A percentile compares a stretch with the other conserved stretches of the same genome.
Conservation (phyloP, 2,888 invertebrate species). For the Eledona agricola region DNA sequence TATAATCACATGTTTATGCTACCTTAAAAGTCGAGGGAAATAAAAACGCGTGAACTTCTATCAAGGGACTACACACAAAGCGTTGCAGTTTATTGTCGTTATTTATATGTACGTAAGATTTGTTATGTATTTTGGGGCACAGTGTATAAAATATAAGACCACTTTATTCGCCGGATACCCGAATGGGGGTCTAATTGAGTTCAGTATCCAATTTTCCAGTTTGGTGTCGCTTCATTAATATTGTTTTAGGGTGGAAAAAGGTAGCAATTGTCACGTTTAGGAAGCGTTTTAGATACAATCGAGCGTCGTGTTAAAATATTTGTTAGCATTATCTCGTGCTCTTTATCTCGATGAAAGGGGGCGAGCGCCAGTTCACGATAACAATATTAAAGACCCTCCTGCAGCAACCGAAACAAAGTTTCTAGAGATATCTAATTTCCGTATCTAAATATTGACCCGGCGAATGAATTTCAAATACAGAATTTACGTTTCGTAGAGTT, state of each 20-base stretch:
- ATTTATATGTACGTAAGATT: too few relatives aligned
- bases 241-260: slow-evolving; percentile 33
- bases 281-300: slow-evolving; percentile 38
- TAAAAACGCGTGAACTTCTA: too few relatives aligned
- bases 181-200: slow-evolving; percentile 33
- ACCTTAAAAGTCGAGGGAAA: too few relatives aligned
- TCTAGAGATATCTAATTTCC: slow-evolving; percentile 41
- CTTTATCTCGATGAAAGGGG: slow-evolving; percentile 47
- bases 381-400: slow-evolving; percentile 34
- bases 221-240: slow-evolving; percentile 31
- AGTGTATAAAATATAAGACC: too few relatives aligned
- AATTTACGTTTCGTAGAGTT: slow-evolving; percentile 16
- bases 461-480: slow-evolving; percentile 37
- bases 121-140: too few relatives aligned
- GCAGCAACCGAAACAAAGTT: slow-evolving; percentile 28
- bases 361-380: slow-evolving; percentile 35
- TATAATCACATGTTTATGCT: too few relatives aligned
- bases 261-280: slow-evolving; percentile 37
- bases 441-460: slow-evolving; percentile 42
- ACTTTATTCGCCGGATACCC: too few relatives aligned
- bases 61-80: too few relatives aligned
- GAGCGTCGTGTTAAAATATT: slow-evolving; percentile 39
- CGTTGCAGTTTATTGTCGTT: too few relatives aligned
- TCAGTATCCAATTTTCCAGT: slow-evolving; percentile 28
- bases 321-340: slow-evolving; percentile 36